Percentiles rank a stretch among this genome's conserved stretches.
These are phyloP conservation scores for Zosterops pallidus DNA, from an alignment of 2,113 vertebrate genomes.

Conservation along the genomic window DNA sequence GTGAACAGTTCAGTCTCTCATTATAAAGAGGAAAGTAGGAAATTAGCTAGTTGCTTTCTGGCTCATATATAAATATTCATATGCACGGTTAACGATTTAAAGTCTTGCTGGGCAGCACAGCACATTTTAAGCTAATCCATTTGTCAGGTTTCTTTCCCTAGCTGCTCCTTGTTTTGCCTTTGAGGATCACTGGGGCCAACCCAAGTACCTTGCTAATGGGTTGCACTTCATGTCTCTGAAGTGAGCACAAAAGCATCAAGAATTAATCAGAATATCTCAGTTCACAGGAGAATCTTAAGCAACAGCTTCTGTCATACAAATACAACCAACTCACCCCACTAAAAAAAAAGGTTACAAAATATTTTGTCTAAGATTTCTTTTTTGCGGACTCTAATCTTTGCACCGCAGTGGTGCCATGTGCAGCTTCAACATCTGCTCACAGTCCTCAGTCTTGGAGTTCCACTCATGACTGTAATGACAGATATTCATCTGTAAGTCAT, in stretches of 20 bases:
- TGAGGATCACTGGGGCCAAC: neutral
- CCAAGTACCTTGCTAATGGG: neutral
- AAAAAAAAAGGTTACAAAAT: neutral
- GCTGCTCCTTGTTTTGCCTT: neutral
- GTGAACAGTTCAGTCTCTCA: neutral
- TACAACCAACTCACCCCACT: rapidly evolving
- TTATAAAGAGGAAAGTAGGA: neutral
- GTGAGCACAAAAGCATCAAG: neutral
- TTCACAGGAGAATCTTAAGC: neutral
- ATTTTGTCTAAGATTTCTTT: neutral
- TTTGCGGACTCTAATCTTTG: neutral
- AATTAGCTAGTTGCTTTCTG: neutral
- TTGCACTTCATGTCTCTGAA: neutral
- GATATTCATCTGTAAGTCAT: neutral
- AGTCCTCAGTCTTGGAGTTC: neutral
- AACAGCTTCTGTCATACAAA: neutral
- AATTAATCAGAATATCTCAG: neutral
- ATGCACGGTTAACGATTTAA: rapidly evolving
- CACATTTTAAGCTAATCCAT: neutral
- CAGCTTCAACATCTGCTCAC: neutral
- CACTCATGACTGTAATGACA: neutral
- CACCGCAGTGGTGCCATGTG: rapidly evolving
- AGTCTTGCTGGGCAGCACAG: neutral
- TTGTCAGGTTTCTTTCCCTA: neutral
- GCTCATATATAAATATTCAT: neutral